phyloP scores from a whole-genome alignment of 2,113 vertebrate species.

The Puntigrus tetrazona region DNA sequence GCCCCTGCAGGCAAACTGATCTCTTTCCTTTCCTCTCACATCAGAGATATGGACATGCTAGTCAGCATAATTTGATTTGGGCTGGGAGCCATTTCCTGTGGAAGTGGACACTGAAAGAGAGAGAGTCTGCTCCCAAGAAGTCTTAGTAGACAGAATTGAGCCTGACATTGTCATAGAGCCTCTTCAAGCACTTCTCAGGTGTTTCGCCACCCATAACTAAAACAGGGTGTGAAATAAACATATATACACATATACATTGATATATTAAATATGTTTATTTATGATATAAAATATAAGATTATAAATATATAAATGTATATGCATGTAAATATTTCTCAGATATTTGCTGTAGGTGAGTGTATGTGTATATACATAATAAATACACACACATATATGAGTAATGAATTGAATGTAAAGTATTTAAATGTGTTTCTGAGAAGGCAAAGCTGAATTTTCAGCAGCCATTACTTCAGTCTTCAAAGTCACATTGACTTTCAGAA shows the following conservation, averaged over 20 bases:
- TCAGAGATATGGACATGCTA: slow-evolving; percentile 23
- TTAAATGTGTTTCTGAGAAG: too few species aligned
- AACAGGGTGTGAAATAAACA: neutral
- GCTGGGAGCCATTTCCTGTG: slow-evolving; percentile 40
- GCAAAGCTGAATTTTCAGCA: neutral
- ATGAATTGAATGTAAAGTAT: too few species aligned
- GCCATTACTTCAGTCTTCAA: too few species aligned
- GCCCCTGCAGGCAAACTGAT: slow-evolving; percentile 10
- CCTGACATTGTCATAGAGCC: slow-evolving; percentile 13
- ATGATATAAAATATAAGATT: too few species aligned
- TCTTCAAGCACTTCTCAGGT: neutral
- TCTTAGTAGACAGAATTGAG: neutral
- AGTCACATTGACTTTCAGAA: too few species aligned
- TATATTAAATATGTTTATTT: too few species aligned
- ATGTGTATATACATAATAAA: too few species aligned
- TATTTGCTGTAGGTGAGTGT: too few species aligned
- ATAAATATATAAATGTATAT: too few species aligned
- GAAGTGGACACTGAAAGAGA: slow-evolving; percentile 30
- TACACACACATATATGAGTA: too few species aligned
- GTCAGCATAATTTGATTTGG: slow-evolving; percentile 51
- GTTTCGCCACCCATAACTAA: neutral
- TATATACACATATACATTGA: too few species aligned
- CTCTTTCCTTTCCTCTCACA: slow-evolving; percentile 34
- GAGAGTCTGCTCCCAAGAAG: slow-evolving; percentile 22
- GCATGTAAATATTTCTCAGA: too few species aligned